Percentiles rank a stretch among this genome's conserved stretches.
phyloP scores from a whole-genome alignment of 2,113 vertebrate genomes.

The Mystacornis crossleyi region DNA sequence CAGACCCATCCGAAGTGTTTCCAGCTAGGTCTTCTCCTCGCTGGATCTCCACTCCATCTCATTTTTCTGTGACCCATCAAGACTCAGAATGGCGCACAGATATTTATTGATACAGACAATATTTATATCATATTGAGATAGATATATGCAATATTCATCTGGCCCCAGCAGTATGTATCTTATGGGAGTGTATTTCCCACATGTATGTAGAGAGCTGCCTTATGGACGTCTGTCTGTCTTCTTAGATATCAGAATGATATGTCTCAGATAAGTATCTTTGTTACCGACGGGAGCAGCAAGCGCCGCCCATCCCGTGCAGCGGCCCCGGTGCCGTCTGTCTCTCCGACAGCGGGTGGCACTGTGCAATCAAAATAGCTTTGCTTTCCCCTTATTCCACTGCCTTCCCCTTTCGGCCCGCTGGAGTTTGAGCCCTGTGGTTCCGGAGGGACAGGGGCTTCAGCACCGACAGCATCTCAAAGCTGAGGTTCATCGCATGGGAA shows the following conservation, averaged over 20 bases:
- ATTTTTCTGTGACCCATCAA: background rate
- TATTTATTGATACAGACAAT: background rate
- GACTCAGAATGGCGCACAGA: too few relatives aligned
- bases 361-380: background rate
- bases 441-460: background rate
- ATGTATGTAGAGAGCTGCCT: background rate
- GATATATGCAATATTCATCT: background rate
- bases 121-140: background rate
- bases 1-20: background rate
- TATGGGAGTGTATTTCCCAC: too few relatives aligned
- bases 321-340: background rate
- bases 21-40: rapidly evolving
- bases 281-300: background rate
- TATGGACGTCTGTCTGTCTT: background rate
- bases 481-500: background rate
- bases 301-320: background rate
- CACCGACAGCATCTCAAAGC: background rate
- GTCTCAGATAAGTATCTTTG: background rate
- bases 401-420: background rate
- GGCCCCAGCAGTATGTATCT: background rate
- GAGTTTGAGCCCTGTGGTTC: rapidly evolving
- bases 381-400: background rate
- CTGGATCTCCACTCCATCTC: background rate
- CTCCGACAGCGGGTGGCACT: constrained; percentile 46
- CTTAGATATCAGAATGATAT: rapidly evolving